Percentiles rank a stretch among this genome's conserved stretches.
These are phyloP conservation scores for Myotis lucifugus DNA, from an alignment of 2,113 vertebrate genomes.

Conservation along the genomic window DNA sequence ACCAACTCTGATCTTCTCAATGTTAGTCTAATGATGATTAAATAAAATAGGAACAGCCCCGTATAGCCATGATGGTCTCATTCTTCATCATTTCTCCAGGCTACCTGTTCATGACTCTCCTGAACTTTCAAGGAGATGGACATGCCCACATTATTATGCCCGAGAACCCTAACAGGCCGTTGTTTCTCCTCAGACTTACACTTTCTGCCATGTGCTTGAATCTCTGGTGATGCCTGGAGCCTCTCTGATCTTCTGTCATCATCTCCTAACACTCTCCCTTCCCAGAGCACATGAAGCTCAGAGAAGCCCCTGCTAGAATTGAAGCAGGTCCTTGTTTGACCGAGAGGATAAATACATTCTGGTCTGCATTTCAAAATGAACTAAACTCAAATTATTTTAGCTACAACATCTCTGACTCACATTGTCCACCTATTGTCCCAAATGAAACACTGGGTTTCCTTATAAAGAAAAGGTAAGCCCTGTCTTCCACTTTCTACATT, in stretches of 20 bases:
- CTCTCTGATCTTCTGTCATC: not conserved
- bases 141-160: accelerated
- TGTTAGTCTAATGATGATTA: not conserved
- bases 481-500: not conserved
- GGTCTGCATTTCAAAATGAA: not conserved
- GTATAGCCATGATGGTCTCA: not conserved
- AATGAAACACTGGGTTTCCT: not conserved
- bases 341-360: not conserved
- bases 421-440: not conserved
- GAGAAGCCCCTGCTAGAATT: not conserved
- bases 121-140: not conserved
- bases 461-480: not conserved
- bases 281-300: not conserved
- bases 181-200: not conserved
- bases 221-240: not conserved
- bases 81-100: not conserved
- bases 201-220: not conserved
- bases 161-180: not conserved
- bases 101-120: not conserved
- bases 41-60: not conserved
- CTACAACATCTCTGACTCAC: not conserved
- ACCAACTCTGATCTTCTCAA: not conserved
- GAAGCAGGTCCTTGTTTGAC: not conserved
- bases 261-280: not conserved
- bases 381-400: not conserved